A percentile compares a stretch with the other conserved stretches of the same genome.
These are phyloP conservation scores for Tenualosa thibaudeaui DNA, from an alignment of 2,797 vertebrate species.

Conservation along the genomic window DNA sequence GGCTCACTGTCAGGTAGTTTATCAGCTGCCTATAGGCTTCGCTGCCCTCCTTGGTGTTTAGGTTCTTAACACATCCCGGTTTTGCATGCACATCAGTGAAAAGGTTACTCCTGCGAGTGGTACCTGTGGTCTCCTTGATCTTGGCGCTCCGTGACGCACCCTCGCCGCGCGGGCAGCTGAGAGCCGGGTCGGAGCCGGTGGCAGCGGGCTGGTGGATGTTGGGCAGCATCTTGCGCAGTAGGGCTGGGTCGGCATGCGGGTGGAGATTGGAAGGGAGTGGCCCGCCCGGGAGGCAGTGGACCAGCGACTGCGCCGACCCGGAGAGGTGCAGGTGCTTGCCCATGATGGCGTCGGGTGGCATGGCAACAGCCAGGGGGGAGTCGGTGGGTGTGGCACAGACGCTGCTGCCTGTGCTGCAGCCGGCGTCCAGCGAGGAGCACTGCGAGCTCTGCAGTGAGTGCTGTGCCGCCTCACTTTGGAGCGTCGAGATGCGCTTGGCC, in stretches of 20 bases:
- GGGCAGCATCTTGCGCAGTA: slow-evolving; percentile 89
- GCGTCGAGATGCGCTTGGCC: slow-evolving; percentile 87
- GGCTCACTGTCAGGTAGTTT: slow-evolving; percentile 76
- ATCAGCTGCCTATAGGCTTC: slow-evolving; percentile 75
- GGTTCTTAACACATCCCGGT: slow-evolving; percentile 65
- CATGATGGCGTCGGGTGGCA: slow-evolving; percentile 48
- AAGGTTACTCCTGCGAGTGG: slow-evolving; percentile 71
- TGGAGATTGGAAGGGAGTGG: slow-evolving; percentile 82
- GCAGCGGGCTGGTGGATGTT: slow-evolving; percentile 77
- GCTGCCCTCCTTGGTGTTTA: slow-evolving; percentile 71
- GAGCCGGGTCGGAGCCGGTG: slow-evolving; percentile 77
- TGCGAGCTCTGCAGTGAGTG: slow-evolving; percentile 90
- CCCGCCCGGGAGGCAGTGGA: slow-evolving; percentile 24
- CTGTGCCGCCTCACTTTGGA: slow-evolving; percentile 88
- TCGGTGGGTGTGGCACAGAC: slow-evolving; percentile 83
- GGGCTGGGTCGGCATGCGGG: slow-evolving; percentile 84
- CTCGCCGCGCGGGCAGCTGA: slow-evolving; percentile 79
- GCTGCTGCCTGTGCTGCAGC: slow-evolving; percentile 85
- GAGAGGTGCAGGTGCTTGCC: slow-evolving; percentile 77
- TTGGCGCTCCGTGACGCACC: slow-evolving; percentile 84
- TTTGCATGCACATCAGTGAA: slow-evolving; percentile 71
- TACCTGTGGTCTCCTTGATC: slow-evolving; percentile 93
- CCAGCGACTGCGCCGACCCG: slow-evolving; percentile 62
- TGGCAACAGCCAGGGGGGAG: slow-evolving; percentile 80
- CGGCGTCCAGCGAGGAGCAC: slow-evolving; percentile 89